Base-by-base conservation (phyloP, 2,113 vertebrate genomes). In the Triplophysa rosa region DNA sequence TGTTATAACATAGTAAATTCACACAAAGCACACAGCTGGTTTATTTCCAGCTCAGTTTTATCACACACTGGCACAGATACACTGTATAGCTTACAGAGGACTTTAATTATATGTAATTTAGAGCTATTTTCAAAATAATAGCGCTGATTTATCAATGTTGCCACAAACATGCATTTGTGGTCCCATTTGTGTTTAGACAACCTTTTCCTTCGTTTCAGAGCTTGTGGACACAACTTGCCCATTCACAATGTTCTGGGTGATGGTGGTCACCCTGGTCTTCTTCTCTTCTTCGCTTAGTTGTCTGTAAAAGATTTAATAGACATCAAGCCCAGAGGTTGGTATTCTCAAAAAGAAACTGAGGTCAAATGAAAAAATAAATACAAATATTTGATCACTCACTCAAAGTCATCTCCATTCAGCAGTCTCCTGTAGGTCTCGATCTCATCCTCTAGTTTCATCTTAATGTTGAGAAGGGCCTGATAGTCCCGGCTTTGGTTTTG, bases 361-460 rank as follows among this genome's bases (percentile, higher is more conserved):
- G 42, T 42, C 10, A 42, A 42, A 42, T 52, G 16, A 6, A 17
- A 5, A 52, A 52, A 52, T 52, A 1, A 14, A 5, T 14, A 14
- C 3, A 52, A 52, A 52, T 17, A 4, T 8, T 45, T 45, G 5
- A 67, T 45, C 19, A 24, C 56, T 70, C 24, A 79, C 11, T 0
- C 0, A 13, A 2, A 5, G 64, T 87, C 87, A 33, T 89, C 93
- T 12, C 95, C 95, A 0, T 98, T 96, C 86, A 98, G 91, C 75
- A 98, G 95, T 82, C 91, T 90, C 78, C 93, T 93, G 90, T 98
- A 99, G 1, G 94, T 95, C 49, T 94, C 90, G 7, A 98, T 99
- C 89, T 99, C 96, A 16, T 94, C 95, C 91, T 99, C 97, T 81
- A 99, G 93, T 86, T 95, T 95, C 69, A 92, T 96, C 92, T 98